Conservation (phyloP, 37 sponge, comb jelly and placozoan species). For the Petrosia ficiformis region DNA sequence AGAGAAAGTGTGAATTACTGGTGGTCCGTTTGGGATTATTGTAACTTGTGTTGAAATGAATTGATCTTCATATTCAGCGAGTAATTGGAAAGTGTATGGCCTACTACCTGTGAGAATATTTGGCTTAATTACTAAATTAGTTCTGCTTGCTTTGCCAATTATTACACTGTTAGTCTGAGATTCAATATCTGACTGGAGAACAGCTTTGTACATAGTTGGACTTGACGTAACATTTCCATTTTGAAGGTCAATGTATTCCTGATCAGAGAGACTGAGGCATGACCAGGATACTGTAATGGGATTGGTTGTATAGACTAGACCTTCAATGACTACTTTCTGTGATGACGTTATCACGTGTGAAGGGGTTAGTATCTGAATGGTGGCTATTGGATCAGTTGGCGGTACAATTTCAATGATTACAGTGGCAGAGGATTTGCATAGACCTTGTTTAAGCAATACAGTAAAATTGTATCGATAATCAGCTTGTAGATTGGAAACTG, state of each 20-base stretch:
- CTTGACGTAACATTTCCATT: slow-evolving; percentile 2
- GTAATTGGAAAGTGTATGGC: slow-evolving; percentile 46
- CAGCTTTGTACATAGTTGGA: background rate
- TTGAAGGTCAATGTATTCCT: slow-evolving; percentile 34
- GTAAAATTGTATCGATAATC: slow-evolving; percentile 36
- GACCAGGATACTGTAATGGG: slow-evolving; percentile 40
- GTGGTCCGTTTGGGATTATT: slow-evolving; percentile 29
- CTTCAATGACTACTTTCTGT: slow-evolving; percentile 16
- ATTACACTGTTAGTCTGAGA: background rate
- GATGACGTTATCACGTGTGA: slow-evolving; percentile 8
- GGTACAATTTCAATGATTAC: background rate
- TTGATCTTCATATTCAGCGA: slow-evolving; percentile 26
- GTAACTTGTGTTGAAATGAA: slow-evolving; percentile 19
- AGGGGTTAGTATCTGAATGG: slow-evolving; percentile 24
- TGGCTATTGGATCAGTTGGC: background rate
- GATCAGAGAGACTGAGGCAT: slow-evolving; percentile 34
- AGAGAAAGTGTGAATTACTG: background rate
- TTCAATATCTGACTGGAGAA: background rate
- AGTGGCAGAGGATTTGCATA: background rate
- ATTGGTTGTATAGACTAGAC: slow-evolving; percentile 39
- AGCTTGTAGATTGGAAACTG: slow-evolving; percentile 10
- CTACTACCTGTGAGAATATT: slow-evolving; percentile 16
- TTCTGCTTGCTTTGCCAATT: slow-evolving; percentile 9
- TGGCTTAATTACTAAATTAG: slow-evolving; percentile 40
- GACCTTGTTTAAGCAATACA: slow-evolving; percentile 20